Base-by-base conservation (phyloP, 1,140 invertebrate genomes). In the Hormaphis cornu region DNA sequence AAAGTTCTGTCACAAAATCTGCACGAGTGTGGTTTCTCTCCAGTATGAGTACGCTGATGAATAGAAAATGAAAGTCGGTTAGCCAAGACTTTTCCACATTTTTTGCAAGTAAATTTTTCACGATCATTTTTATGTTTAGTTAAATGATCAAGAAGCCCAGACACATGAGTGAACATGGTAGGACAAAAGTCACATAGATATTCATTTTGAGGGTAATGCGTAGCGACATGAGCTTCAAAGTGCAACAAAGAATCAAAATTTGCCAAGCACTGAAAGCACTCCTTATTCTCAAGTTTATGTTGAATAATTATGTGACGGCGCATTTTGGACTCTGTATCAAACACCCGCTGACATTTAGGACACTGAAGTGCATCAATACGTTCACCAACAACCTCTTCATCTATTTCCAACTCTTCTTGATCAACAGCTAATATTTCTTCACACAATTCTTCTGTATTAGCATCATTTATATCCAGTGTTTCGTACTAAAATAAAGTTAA, bases 21-120 rank as follows among this genome's bases (percentile, higher is more conserved):
- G 73, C 86, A 87, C 0, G 78, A 77, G 72, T 83, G 86, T 0
- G 85, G 84, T 56, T 83, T 81, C 71, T 85, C 83, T 0, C 84
- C 84, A 0, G 83, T 85, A 73, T 86, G 85, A 16, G 82, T 80
- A 5, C 81, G 73, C 14, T 81, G 70, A 71, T 83, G 82, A 30
- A 46, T 71, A 0, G 46, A 44, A n/a, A 54, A 70, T n/a, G 69
- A 70, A 30, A 70, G 56, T 12, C 56, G 33, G n/a, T 59, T 70
- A 20, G 56, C 69, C 22, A 70, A 50, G 2, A 50, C 35, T 46
- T 61, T 70, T 12, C 56, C 69, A 40, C 69, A 70, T 52, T 70
- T 42, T 35, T 16, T n/a, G 18, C 69, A 70, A 46, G 69, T 70
- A 37, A 70, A 70, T 50, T 24, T 59, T 24, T 37, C 24, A 14